Evolutionary conservation across 1,140 invertebrate species (phyloP), one percentile per base, ranked within the genome.

Genomic region (Camponotus pennsylvanicus): DNA sequence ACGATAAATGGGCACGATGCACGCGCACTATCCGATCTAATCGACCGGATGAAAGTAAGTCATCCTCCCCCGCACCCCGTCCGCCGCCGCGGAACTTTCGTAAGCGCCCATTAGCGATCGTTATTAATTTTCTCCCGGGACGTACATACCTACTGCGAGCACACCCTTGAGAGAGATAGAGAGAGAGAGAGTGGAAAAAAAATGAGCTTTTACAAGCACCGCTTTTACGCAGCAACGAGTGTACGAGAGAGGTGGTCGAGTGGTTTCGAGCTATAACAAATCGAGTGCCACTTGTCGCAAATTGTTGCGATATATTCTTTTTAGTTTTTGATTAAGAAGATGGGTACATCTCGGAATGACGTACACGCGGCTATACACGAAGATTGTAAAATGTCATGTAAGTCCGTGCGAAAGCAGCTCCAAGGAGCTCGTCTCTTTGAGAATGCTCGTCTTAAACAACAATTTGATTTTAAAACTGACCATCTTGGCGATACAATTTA

Each of bases 1-100:
- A 82, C 79, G 79, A 83, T 83, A 83, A 83, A 83, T 83, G 79
- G 79, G 73, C 69, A 75, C 79, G 79, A 83, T 83, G 69, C 79
- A 83, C 79, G 79, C 79, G 79, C 69, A 55, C 69, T 59, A 83
- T 73, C 57, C 79, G 79, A 75, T 83, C 40, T 75, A 75, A 83
- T 83, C 79, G 79, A 83, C 79, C 79, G 79, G 55, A 63, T 59
- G 69, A 83, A 83, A 75, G 79, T 75, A 83, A 83, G 69, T 73
- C 79, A 61, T 75, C 52, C 79, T 69, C 79, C 27, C 49, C 52
- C 61, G 11, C 55, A 45, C 37, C 67, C 69, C 52, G 67, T 66
- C 9, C 67, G 9, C 67, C 15, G 4, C 61, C 27, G 21, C 18
- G 21, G 2, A 61, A 75, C 79, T 83, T 83, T 63, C 55, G 79